Conservation (phyloP, 1,140 invertebrate species). For the Papilio glaucus region DNA sequence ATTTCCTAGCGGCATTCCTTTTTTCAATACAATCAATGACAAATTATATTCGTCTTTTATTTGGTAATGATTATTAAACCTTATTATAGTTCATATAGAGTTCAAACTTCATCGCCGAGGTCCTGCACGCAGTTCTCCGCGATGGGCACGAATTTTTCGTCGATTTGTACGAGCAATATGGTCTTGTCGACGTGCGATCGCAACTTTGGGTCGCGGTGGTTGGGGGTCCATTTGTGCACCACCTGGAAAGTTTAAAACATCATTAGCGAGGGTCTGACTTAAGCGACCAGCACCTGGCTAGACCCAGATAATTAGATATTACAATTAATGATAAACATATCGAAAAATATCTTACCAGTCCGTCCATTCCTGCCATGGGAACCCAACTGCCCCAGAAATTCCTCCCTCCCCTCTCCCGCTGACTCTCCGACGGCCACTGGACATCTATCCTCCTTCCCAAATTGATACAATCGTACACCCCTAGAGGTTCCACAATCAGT, state of each 20-base stretch:
- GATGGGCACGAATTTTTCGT: constrained; percentile 96
- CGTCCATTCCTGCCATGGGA: constrained; percentile 95
- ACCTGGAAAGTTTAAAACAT: constrained; percentile 80
- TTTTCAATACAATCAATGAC: background rate
- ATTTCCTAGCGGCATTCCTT: too few species aligned
- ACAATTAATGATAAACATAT: too few species aligned
- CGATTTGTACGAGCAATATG: constrained; percentile 95
- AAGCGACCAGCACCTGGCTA: too few species aligned
- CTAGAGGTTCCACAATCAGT: constrained; percentile 84
- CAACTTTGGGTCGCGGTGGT: constrained; percentile 92
- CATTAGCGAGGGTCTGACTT: too few species aligned
- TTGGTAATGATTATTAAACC: constrained; percentile 26
- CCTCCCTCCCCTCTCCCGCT: constrained; percentile 92
- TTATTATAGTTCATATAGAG: constrained; percentile 18
- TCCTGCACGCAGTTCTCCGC: constrained; percentile 94
- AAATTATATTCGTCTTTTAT: background rate
- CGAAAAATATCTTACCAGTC: constrained; percentile 89
- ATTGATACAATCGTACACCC: constrained; percentile 94
- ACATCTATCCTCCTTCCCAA: constrained; percentile 94
- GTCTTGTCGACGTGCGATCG: constrained; percentile 95
- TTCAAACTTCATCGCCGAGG: constrained; percentile 88
- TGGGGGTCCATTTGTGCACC: constrained; percentile 95
- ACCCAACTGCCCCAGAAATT: constrained; percentile 95
- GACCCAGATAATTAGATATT: too few species aligned
- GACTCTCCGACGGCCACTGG: constrained; percentile 94